phyloP scores from a whole-genome alignment of 1,140 invertebrate genomes.

The Paralvinella palmiformis region DNA sequence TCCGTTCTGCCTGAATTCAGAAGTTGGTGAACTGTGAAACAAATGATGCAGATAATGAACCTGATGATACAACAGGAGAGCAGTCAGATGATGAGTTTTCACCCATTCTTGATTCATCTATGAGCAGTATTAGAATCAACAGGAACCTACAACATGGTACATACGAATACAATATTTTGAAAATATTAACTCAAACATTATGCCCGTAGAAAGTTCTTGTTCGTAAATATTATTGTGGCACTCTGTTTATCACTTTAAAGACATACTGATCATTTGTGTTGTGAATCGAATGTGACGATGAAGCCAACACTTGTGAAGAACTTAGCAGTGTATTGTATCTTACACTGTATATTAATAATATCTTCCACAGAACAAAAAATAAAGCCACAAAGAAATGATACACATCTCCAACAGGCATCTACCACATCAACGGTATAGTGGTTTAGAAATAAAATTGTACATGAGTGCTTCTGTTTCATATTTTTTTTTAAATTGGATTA shows the following conservation, averaged over 20 bases:
- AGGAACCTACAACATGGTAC: slow-evolving; percentile 28
- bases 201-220: background rate
- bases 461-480: background rate
- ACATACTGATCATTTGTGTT: slow-evolving; percentile 3
- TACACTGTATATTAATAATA: background rate
- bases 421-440: too few relatives aligned
- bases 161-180: background rate
- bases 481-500: background rate
- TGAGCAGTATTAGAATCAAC: slow-evolving; percentile 44
- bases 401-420: too few relatives aligned
- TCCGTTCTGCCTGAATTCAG: slow-evolving; percentile 47
- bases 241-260: background rate
- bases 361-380: too few relatives aligned
- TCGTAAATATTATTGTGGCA: background rate
- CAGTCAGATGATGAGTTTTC: slow-evolving; percentile 31
- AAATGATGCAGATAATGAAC: slow-evolving; percentile 36
- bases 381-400: too few relatives aligned
- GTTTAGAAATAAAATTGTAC: background rate
- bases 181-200: background rate
- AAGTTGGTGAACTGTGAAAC: slow-evolving; percentile 45
- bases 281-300: background rate
- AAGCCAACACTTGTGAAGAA: background rate
- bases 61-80: slow-evolving; percentile 38
- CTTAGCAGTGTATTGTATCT: background rate
- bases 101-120: slow-evolving; percentile 31